Base-by-base conservation (phyloP, 2,888 invertebrate species). In the Scrobipalpa costella region DNA sequence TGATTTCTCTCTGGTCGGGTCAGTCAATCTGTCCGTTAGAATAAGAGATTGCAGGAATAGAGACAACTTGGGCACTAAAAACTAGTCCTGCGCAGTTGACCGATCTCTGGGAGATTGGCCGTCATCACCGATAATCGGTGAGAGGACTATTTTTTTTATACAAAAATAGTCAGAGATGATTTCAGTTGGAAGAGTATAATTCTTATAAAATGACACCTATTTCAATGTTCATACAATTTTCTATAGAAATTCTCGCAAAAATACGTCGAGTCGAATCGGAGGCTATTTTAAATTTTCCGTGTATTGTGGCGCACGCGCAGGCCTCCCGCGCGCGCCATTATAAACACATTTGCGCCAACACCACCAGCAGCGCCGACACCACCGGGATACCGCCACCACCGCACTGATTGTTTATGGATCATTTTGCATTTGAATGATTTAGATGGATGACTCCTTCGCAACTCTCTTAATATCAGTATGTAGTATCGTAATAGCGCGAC, bases 361-460 rank as follows among this genome's bases (percentile, higher is more conserved):
- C 50, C 50, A 47, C 11, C 50, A 7, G 40, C 40, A 40, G 40
- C 40, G 13, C 3, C 40, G 13, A 13, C 40, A 40, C 2, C 50
- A 21, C 27, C 38, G 50, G 57, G n/a, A n/a, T n/a, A n/a, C n/a
- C 34, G 34, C 34, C 34, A 34, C 34, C 34, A 34, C 34, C 34
- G 19, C 9, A 8, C 7, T 21, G 9, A 50, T 50, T 50, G 19
- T 79, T 78, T 77, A 79, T 75, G 80, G 76, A 68, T 72, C 74
- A 82, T 81, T 77, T 76, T 73, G 71, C 73, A 81, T 83, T 81
- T 79, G 72, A 81, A 82, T 83, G 79, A 81, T 83, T 76, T 76
- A 77, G 77, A 80, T 78, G 70, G 75, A 78, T 78, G 73, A 66
- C 67, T 57, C 47, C 64, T 64, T 63, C 66, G 55, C 36, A 49